Conservation (phyloP, 2,113 vertebrate species). For the Echinops telfairi region DNA sequence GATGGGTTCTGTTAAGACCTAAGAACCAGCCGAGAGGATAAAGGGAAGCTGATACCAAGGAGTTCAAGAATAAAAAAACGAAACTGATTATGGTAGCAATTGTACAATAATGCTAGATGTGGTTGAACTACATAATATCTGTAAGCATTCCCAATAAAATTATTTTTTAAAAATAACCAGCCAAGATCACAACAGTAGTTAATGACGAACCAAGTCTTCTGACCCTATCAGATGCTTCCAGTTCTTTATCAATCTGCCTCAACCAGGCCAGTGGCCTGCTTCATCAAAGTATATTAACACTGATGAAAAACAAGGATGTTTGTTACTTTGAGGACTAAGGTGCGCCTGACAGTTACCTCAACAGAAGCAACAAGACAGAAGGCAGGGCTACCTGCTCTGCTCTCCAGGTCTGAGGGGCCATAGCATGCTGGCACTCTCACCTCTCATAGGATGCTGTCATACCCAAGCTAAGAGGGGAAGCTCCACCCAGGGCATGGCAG, state of each 20-base stretch:
- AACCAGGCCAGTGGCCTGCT: background rate
- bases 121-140: too few relatives aligned
- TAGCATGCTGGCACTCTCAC: background rate
- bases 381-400: background rate
- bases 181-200: background rate
- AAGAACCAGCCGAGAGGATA: background rate
- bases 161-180: too few relatives aligned
- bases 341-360: background rate
- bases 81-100: too few relatives aligned
- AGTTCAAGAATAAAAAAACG: too few relatives aligned
- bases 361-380: background rate
- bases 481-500: background rate
- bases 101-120: too few relatives aligned
- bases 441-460: background rate
- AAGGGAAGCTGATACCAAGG: too few relatives aligned
- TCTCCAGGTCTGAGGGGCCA: background rate
- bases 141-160: too few relatives aligned
- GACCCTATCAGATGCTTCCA: background rate
- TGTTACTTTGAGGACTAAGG: too few relatives aligned
- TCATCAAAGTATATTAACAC: background rate
- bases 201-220: conserved; percentile 10
- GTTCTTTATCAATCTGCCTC: background rate
- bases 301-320: background rate
- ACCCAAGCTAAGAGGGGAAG: background rate
- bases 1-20: background rate